Evolutionary conservation across 2,113 vertebrate genomes (phyloP), one percentile per base, ranked within the genome.

Genomic region (Takifugu bimaculatus): DNA sequence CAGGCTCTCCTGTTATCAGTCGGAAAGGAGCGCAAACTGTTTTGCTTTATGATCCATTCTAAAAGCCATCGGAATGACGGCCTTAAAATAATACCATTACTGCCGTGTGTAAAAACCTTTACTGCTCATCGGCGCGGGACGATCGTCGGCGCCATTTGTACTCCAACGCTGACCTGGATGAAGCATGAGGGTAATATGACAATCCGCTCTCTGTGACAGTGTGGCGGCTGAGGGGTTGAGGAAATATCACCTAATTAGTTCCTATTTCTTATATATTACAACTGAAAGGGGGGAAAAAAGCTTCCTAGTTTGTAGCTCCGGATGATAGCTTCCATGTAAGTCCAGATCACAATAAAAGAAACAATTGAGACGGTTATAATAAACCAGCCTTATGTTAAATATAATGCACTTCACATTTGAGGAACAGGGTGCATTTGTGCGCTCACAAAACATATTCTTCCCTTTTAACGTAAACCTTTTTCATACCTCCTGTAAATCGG

Each of bases 21-120:
- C 47, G 55, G 70, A 75, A 80, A 74, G 82, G 80, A 84, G 89
- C 75, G 91, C 92, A 81, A 90, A 91, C 92, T 78, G 91, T 90
- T 94, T 91, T 94, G 92, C 89, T 96, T 97, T 96, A 96, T 92
- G 92, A 90, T 89, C 92, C 89, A 92, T 93, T 92, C 92, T 92
- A 94, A 94, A 87, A 93, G 88, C 92, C 91, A 94, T 94, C 92
- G 92, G 93, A 95, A 93, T 92, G 91, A 92, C 85, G 90, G 89
- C 91, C 91, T 92, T 96, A 94, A 94, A 97, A 93, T 92, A 93
- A 91, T 92, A 90, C 92, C 93, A 97, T 96, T 94, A 95, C 92
- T 88, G 91, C 70, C 84, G 61, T 82, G 82, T 93, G 92, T 94
- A 48, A 82, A 87, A 94, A 94, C 92, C 91, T 93, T 92, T 93